Conservation (phyloP, 2,888 invertebrate genomes). For the Liopterus haemorrhoidalis region DNA sequence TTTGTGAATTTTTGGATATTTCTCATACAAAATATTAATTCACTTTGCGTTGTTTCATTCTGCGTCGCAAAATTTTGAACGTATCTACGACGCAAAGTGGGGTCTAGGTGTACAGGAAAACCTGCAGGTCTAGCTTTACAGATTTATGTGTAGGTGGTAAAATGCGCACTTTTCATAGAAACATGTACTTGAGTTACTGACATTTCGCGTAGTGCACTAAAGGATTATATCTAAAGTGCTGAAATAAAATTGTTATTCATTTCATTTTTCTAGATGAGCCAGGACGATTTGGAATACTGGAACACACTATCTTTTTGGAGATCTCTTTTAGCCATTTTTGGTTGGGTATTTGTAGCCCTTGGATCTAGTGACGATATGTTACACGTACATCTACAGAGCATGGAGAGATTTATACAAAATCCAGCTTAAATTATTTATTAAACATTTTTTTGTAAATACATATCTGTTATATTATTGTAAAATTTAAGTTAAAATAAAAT, state of each 20-base stretch:
- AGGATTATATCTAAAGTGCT: no score
- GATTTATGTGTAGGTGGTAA: no score
- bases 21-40: no score
- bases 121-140: no score
- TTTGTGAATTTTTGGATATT: no score
- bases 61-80: no score
- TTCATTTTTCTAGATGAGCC: conserved; percentile 48
- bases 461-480: background rate
- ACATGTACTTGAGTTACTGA: no score
- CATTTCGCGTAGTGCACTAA: no score
- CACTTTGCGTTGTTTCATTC: no score
- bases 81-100: no score
- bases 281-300: conserved; percentile 54
- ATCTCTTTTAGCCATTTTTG: conserved; percentile 53
- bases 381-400: conserved; percentile 46
- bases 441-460: background rate
- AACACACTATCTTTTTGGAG: conserved; percentile 58
- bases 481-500: background rate
- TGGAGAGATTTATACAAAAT: conserved; percentile 36
- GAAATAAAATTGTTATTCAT: conserved; percentile 22
- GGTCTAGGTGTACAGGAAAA: no score
- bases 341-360: conserved; percentile 53
- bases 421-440: conserved; percentile 13
- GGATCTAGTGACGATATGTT: conserved; percentile 52
- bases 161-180: no score